Conservation (phyloP, 1,140 invertebrate genomes). For the Habropoda laboriosa region DNA sequence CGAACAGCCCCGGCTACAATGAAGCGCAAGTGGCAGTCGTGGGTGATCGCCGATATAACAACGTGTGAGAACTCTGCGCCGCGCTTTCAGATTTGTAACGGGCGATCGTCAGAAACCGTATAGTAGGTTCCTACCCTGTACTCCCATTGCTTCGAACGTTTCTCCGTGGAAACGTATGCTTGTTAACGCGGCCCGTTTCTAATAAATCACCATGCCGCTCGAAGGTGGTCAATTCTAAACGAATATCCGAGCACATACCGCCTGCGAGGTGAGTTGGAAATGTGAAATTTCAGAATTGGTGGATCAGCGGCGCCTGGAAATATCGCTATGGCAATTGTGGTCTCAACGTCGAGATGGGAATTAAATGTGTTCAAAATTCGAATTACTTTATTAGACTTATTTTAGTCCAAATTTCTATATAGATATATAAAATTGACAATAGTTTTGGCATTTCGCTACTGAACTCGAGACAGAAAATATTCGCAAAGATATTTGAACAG, state of each 20-base stretch:
- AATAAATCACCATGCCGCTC: constrained; percentile 10
- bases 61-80: constrained; percentile 30
- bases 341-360: too few species aligned
- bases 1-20: constrained; percentile 32
- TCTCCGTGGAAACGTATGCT: constrained; percentile 5
- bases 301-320: too few species aligned
- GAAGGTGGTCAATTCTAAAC: background rate
- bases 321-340: too few species aligned
- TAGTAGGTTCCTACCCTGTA: background rate
- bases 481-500: too few species aligned
- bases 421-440: too few species aligned
- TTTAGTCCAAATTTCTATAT: too few species aligned
- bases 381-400: too few species aligned
- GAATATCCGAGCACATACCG: background rate
- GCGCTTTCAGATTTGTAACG: constrained; percentile 37
- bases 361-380: too few species aligned
- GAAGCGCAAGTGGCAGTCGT: constrained; percentile 16
- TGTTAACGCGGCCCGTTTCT: constrained; percentile 11
- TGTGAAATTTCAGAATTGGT: constrained; percentile 5
- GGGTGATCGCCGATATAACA: constrained; percentile 37
- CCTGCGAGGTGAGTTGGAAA: background rate
- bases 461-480: too few species aligned
- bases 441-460: too few species aligned
- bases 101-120: background rate
- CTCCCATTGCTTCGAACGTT: background rate